Base-by-base conservation (phyloP, 2,888 invertebrate species). In the Hirtodrosophila histrioides region DNA sequence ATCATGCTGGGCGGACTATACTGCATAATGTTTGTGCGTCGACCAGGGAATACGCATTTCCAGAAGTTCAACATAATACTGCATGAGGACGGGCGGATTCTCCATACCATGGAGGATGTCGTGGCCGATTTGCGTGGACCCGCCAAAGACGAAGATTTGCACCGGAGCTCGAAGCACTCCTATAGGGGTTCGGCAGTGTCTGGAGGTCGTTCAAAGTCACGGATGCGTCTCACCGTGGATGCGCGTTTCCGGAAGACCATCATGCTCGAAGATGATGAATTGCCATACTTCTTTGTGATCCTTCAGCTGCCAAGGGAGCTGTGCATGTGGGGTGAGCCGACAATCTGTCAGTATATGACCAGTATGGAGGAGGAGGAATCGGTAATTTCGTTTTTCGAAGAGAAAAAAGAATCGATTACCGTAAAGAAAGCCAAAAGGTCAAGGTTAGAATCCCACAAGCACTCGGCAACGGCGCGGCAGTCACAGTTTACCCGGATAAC, bases 1-100 rank as follows among this genome's bases (percentile, higher is more conserved):
- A 69, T 88, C 0, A 76, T 91, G 29, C 62, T 90, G 36, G 91
- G 91, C 4, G 91, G 91, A 0, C 46, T 91, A 0, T 91, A 91
- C 70, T 86, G 89, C 12, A 49, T 91, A 0, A 64, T 86, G 48
- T 81, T 87, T 55, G 79, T 91, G 3, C 66, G 69, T 0, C 89
- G 89, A 9, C 88, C 89, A 2, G 27, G 33, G 0, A 80, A 81
- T 44, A 69, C 65, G 0, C 70, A 86, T n/a, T 85, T 81, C 24
- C 64, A 83, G 11, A 71, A 65, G 24, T 83, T 90, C 5, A 90
- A 89, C 40, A 76, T 90, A 39, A 74, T 88, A 0, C 80, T 88
- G 72, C 89, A 90, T 40, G 70, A 77, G 27, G 68, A 87, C 35
- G 60, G 77, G 0, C 75, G 76, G 0, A 24, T 80, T 3, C 24